Base-by-base conservation (phyloP, 2,888 invertebrate genomes). In the Oscheius sp. region DNA sequence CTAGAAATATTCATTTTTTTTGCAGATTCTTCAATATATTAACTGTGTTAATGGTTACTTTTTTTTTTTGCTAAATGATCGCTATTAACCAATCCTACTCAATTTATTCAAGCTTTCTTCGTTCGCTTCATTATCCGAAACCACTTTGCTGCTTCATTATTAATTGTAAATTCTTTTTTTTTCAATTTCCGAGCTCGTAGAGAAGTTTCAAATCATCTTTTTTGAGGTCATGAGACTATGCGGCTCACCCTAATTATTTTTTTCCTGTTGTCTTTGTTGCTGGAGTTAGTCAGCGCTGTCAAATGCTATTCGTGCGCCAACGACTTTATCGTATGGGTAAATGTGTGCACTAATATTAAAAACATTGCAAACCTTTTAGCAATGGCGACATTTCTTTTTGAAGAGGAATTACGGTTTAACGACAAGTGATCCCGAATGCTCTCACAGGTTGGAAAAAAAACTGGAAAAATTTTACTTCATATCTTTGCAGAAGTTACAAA, bases 271-370 rank as follows among this genome's bases (percentile, higher is more conserved):
- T 45, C 26, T 14, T 32, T 38, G 26, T 20, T 41, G 26, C 38
- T 51, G 20, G 54, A 56, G 24, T 36, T 65, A 28, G 67, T 50
- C 26, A 50, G 66, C 22, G 67, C 73, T 36, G 75, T 82, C 68
- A 74, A 75, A 38, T 82, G 82, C 61, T 82, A 81, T 65, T 78
- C 81, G 12, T 82, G 82, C 56, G 82, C 82, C 47, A 82, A 82
- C 71, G 82, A 82, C 61, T 82, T 82, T 61, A 73, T 82, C 51
- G 82, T 82, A 67, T 82, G 82, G 82, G 82, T 82, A 49, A 69
- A 80, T 69, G 9, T 24, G 26, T 32, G 14, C n/a, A n/a, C n/a
- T n/a, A n/a, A n/a, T n/a, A n/a, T n/a, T n/a, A n/a, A n/a, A n/a
- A n/a, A n/a, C n/a, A n/a, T n/a, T n/a, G n/a, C n/a, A n/a, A n/a